phyloP scores from a whole-genome alignment of 2,888 invertebrate species.

The Eupithecia insigniata region DNA sequence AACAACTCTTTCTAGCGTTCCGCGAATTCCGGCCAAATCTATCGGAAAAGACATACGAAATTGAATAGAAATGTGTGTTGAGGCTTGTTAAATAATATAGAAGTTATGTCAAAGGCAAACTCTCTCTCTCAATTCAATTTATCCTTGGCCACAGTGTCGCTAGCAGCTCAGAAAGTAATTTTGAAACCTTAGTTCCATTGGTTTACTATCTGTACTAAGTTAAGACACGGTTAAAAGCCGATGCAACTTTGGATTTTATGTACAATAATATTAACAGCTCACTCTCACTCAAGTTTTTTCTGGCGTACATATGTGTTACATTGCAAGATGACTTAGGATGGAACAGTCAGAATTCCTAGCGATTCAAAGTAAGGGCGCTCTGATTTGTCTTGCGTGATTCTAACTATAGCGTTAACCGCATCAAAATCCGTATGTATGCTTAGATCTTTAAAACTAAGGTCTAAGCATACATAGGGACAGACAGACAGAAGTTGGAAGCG shows the following conservation, averaged over 20 bases:
- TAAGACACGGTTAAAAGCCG: neutral
- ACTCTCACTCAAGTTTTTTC: too few species aligned
- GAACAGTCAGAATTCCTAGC: too few species aligned
- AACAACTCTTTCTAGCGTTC: slow-evolving; percentile 10
- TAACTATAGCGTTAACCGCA: too few species aligned
- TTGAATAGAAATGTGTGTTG: slow-evolving; percentile 7
- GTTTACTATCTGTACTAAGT: neutral
- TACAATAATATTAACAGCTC: too few species aligned
- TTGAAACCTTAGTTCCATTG: neutral
- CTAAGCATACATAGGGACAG: too few species aligned
- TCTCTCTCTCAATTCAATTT: neutral
- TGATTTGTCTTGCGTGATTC: too few species aligned
- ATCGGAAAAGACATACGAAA: slow-evolving; percentile 5
- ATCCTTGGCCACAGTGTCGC: neutral
- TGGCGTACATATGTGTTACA: too few species aligned
- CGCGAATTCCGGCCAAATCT: slow-evolving; percentile 3
- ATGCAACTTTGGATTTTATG: neutral
- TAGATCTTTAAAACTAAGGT: too few species aligned
- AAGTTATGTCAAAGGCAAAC: neutral
- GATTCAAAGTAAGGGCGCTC: too few species aligned
- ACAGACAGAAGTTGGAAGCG: too few species aligned
- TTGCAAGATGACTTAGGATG: too few species aligned
- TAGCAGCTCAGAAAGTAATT: neutral
- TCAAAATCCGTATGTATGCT: too few species aligned
- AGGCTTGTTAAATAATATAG: neutral